Base-by-base conservation (phyloP, 2,888 invertebrate genomes). In the Phyllotreta cruciferae region DNA sequence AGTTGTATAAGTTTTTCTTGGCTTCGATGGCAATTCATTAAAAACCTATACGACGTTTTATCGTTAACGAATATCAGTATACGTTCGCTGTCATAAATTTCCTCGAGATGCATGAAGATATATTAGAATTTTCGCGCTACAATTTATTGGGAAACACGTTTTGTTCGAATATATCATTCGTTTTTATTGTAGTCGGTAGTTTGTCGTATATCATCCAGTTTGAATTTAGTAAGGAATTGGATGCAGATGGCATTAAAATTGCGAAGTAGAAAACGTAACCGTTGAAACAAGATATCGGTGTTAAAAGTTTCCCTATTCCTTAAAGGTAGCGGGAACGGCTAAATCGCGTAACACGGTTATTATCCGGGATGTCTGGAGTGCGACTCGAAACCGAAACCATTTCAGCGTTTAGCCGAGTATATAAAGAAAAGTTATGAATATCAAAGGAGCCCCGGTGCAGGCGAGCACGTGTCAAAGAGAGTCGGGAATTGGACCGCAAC, bases 371-470 rank as follows among this genome's bases (percentile, higher is more conserved):
- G 49, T 49, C 49, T 57, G 52, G 13, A 57, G 24, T 58, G 50
- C 42, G 10, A 58, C 52, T 58, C 24, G 24, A 24, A 34, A 35
- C 4, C 8, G 41, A 58, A 52, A 50, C 42, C 50, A 10, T 36
- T 57, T 50, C 45, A 11, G 37, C 47, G 4, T 24, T 24, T 24
- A 24, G 42, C 35, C 41, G 52, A 49, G 52, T 47, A 38, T 53
- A 60, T 45, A 56, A 66, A 58, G 62, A 50, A 56, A 66, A 58
- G 62, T 56, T 56, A 56, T 56, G 60, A 62, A 53, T 66, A 63
- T 63, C 62, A 62, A 60, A 63, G 60, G 60, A 62, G 60, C 41
- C 45, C 58, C n/a, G n/a, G 52, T 65, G 62, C 62, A 65, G 62
- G 41, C 58, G 54, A 42, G 55, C 52, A 52, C 45, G 58, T 65